phyloP scores from a whole-genome alignment of 2,113 vertebrate species.

The Periophthalmus modestus region DNA sequence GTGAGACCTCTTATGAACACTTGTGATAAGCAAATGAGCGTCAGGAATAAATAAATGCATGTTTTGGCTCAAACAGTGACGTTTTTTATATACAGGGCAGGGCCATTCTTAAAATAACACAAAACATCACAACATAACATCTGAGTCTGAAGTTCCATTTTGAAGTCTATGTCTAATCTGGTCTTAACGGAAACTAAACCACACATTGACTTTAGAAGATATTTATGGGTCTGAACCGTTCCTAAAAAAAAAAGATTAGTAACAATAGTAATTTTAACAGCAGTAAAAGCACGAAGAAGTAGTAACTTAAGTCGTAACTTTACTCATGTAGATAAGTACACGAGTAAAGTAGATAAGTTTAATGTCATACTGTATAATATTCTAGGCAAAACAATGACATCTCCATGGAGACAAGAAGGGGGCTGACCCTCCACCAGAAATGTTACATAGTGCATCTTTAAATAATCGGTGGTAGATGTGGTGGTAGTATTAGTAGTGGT shows the following conservation, averaged over 20 bases:
- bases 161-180: neutral
- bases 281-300: no score
- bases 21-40: slow-evolving; percentile 61
- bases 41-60: slow-evolving; percentile 56
- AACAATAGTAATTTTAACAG: neutral
- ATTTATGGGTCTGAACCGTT: neutral
- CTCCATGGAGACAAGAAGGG: no score
- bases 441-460: no score
- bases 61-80: slow-evolving; percentile 40
- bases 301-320: no score
- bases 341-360: no score
- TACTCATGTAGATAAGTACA: no score
- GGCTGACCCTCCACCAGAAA: no score
- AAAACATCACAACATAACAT: neutral
- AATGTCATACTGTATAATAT: no score
- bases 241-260: neutral
- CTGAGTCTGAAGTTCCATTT: neutral
- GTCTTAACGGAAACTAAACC: neutral
- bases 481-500: no score
- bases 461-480: no score
- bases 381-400: no score
- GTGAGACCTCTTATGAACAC: slow-evolving; percentile 47
- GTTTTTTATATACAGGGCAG: slow-evolving; percentile 4
- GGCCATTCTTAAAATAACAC: neutral
- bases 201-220: no score